A percentile compares a stretch with the other conserved stretches of the same genome.
phyloP scores from a whole-genome alignment of 1,140 invertebrate species.

The Dinothrombium tinctorium region DNA sequence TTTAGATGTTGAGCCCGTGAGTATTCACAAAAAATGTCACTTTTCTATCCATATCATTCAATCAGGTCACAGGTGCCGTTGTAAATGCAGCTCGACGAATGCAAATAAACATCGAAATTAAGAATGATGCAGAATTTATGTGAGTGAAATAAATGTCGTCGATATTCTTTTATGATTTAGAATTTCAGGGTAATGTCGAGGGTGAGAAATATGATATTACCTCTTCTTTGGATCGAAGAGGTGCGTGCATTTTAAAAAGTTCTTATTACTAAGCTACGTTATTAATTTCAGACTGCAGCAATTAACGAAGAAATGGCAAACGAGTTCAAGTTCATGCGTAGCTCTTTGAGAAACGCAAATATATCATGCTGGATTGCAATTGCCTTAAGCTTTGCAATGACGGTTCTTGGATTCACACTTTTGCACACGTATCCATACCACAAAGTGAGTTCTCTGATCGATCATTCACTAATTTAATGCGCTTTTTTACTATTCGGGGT shows the following conservation, averaged over 20 bases:
- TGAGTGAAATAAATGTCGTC: not conserved
- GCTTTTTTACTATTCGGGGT: too few species aligned
- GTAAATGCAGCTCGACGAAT: conserved; percentile 1
- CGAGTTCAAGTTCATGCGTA: conserved; percentile 3
- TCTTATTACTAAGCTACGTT: not conserved
- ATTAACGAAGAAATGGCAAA: not conserved
- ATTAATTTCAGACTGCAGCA: not conserved
- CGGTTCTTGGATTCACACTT: too few species aligned
- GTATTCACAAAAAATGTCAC: not conserved
- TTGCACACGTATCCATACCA: too few species aligned
- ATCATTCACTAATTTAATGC: too few species aligned
- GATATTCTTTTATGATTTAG: not conserved
- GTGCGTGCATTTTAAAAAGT: not conserved
- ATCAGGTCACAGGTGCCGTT: conserved; percentile 8
- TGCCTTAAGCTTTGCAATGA: too few species aligned
- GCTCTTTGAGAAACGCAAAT: too few species aligned
- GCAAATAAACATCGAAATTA: conserved; percentile 5
- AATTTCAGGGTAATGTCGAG: not conserved
- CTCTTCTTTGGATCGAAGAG: conserved; percentile 4
- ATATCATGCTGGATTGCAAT: too few species aligned
- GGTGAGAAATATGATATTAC: not conserved
- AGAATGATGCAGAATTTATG: not conserved
- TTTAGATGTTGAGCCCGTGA: conserved; percentile 3
- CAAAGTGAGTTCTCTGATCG: too few species aligned
- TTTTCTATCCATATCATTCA: not conserved